Percentiles rank a stretch among this genome's conserved stretches.
Evolutionary conservation across 2,113 vertebrate genomes (phyloP).

Genomic region (Serinus canaria): DNA sequence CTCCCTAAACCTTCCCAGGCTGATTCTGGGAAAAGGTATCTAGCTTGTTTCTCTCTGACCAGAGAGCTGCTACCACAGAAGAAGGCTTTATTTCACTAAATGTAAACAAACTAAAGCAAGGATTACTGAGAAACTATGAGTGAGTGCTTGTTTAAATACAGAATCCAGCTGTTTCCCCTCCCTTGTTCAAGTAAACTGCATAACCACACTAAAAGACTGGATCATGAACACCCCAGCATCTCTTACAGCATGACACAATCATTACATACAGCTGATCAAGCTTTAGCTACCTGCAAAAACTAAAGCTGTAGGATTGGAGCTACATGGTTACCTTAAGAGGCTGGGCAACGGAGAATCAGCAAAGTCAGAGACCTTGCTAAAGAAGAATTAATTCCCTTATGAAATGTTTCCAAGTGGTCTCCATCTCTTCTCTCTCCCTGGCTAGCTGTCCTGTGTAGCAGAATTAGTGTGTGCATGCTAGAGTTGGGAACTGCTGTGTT

Average conservation of each 20-base stretch:
- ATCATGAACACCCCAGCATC: slow-evolving; percentile 2
- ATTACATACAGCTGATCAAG: slow-evolving; percentile 47
- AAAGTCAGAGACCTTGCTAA: slow-evolving; percentile 9
- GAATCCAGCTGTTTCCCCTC: slow-evolving; percentile 55
- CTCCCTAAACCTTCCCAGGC: too few species aligned
- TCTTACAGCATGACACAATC: background rate
- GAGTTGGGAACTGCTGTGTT: background rate
- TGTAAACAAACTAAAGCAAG: slow-evolving; percentile 65
- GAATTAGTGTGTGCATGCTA: background rate
- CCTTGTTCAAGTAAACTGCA: slow-evolving; percentile 33
- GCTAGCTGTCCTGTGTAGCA: background rate
- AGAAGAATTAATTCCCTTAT: slow-evolving; percentile 3
- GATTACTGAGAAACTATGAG: slow-evolving; percentile 22
- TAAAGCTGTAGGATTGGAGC: slow-evolving; percentile 17
- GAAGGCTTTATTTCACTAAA: slow-evolving; percentile 58
- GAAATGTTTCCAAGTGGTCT: slow-evolving; percentile 38
- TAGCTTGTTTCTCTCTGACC: too few species aligned
- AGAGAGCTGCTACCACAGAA: background rate
- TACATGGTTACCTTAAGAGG: slow-evolving; percentile 51
- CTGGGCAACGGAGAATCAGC: slow-evolving; percentile 5
- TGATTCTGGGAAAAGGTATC: too few species aligned
- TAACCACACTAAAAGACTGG: background rate
- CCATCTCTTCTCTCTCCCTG: background rate
- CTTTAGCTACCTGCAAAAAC: slow-evolving; percentile 40
- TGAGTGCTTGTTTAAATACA: slow-evolving; percentile 65